Base-by-base conservation (phyloP, 92 coral and sea anemone species). In the Palythoa heliodiscus region DNA sequence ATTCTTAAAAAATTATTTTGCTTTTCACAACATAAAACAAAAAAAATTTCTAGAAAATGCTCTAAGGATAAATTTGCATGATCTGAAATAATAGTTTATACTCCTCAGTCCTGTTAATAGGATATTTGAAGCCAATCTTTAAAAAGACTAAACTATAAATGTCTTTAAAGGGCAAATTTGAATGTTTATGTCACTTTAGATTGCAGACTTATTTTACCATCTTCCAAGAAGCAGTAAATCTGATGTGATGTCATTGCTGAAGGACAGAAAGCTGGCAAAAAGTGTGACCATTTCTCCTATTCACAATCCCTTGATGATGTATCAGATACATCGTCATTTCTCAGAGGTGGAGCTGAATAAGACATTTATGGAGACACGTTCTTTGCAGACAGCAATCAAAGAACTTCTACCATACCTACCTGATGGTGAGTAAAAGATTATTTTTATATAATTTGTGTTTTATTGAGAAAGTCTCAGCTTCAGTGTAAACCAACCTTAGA, bases 321-420 rank as follows among this genome's bases (percentile, higher is more conserved):
- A 94, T 88, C 93, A 87, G 74, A 93, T 96, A 19, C 99, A 96
- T 75, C 99, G 93, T 47, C 91, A 92, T 77, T 93, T 83, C 93
- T 88, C 95, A 11, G 99, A 96, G 47, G 90, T 94, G 57, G 96
- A 96, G 87, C 89, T 96, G 70, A 94, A 96, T 77, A 89, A 84
- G 88, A 94, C 99, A 16, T 91, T 94, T 87, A 92, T 94, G 50
- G 98, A 96, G 60, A 96, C 99, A 53, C 86, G 94, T 71, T 90
- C 92, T 60, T 77, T 96, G 70, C 99, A 96, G 87, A 95, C 92
- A 76, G 94, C 93, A 54, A 95, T 96, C 37, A 96, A 93, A 79
- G 95, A 91, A 3, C 82, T 96, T 90, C 82, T 96, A 57, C 98
- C 99, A 20, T 82, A 86, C 82, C 88, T 96, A 73, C 99, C 99